A percentile compares a stretch with the other conserved stretches of the same genome.
These are phyloP conservation scores for Saxidomus purpurata DNA, from an alignment of 1,140 invertebrate species.

Conservation along the genomic window DNA sequence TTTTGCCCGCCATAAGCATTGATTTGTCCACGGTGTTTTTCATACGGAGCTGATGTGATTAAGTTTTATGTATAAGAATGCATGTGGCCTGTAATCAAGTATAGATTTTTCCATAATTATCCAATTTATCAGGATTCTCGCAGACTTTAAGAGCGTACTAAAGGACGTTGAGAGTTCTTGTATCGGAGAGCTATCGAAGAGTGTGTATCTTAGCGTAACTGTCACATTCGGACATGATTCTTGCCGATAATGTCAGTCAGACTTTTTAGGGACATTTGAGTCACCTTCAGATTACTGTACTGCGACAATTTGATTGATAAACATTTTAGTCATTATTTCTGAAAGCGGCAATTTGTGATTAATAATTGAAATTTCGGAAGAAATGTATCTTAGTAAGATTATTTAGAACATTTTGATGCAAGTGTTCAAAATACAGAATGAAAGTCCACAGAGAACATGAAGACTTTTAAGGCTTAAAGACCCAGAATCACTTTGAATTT, in stretches of 20 bases:
- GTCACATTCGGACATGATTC: constrained; percentile 3
- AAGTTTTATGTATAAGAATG: constrained; percentile 53
- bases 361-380: too few species aligned
- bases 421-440: too few species aligned
- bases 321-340: too few species aligned
- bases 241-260: constrained; percentile 11
- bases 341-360: too few species aligned
- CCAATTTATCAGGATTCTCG: constrained; percentile 42
- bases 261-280: background rate
- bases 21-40: constrained; percentile 19
- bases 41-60: constrained; percentile 25
- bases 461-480: too few species aligned
- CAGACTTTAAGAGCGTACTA: background rate
- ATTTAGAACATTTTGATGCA: too few species aligned
- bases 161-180: background rate
- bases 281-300: background rate
- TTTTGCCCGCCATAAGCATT: background rate
- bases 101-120: constrained; percentile 55
- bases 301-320: background rate
- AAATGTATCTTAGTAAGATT: too few species aligned
- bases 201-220: background rate
- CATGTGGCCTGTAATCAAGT: constrained; percentile 43
- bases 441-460: too few species aligned
- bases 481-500: too few species aligned
- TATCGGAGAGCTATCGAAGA: background rate